These are phyloP conservation scores for Vannuccia rotundouncinata DNA, from an alignment of 2,888 invertebrate genomes.

Conservation along the genomic window DNA sequence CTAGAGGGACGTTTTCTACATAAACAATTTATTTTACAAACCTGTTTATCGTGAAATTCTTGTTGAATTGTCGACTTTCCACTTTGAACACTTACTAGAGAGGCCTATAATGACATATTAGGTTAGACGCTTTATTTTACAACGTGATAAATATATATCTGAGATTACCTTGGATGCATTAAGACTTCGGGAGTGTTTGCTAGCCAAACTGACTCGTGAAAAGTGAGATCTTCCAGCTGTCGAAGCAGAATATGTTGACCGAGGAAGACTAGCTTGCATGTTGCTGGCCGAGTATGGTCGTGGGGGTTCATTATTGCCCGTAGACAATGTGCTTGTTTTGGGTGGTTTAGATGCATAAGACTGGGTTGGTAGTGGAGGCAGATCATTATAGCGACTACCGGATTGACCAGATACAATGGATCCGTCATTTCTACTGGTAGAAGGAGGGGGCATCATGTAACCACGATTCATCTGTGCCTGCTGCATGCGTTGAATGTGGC, in stretches of 20 bases:
- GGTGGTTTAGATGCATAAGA: no score
- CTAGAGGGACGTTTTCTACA: no score
- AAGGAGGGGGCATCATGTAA: neutral
- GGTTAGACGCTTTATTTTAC: no score
- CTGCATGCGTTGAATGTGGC: neutral
- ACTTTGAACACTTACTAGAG: neutral
- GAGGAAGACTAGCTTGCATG: neutral
- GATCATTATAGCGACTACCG: neutral
- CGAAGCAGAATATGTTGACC: neutral
- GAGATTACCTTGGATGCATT: neutral
- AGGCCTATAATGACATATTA: neutral
- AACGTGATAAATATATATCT: no score
- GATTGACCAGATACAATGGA: neutral
- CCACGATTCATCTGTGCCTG: neutral
- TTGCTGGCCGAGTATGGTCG: neutral
- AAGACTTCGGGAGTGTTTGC: neutral
- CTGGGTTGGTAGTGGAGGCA: neutral
- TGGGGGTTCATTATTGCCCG: neutral
- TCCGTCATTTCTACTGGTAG: no score
- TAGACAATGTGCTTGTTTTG: neutral
- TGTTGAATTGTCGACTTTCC: neutral
- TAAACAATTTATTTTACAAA: neutral
- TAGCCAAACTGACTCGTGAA: neutral
- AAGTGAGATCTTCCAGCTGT: neutral
- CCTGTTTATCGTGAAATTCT: neutral